phyloP scores from a whole-genome alignment of 2,888 invertebrate genomes.

The Timema cristinae region DNA sequence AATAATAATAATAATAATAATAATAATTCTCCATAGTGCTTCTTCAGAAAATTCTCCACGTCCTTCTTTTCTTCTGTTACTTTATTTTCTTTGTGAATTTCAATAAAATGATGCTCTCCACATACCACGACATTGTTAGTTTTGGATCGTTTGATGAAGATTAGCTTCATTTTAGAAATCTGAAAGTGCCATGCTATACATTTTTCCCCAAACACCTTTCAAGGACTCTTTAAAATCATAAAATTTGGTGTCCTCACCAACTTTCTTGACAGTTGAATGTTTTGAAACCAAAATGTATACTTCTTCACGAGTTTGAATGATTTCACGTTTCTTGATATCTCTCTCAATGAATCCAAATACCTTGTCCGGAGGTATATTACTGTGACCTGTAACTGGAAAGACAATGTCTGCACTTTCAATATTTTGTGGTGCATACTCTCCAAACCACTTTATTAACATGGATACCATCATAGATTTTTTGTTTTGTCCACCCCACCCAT shows the following conservation, averaged over 20 bases:
- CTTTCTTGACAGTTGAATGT: neutral
- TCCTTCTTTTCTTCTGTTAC: neutral
- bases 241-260: neutral
- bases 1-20: too few relatives aligned
- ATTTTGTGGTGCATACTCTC: neutral
- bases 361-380: neutral
- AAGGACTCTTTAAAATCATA: neutral
- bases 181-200: neutral
- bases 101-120: neutral
- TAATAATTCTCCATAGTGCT: neutral
- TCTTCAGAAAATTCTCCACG: neutral
- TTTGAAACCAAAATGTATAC: neutral
- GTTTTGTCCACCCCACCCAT: neutral
- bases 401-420: neutral
- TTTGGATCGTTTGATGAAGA: neutral
- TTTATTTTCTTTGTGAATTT: neutral
- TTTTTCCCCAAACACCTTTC: neutral
- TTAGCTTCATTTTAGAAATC: neutral
- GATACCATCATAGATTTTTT: neutral
- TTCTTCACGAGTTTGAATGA: conserved; percentile 4
- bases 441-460: neutral
- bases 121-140: neutral
- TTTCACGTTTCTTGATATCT: neutral
- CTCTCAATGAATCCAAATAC: neutral
- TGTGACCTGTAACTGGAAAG: neutral